phyloP scores from a whole-genome alignment of 2,888 invertebrate species.

The Tromatobia lineatoria region DNA sequence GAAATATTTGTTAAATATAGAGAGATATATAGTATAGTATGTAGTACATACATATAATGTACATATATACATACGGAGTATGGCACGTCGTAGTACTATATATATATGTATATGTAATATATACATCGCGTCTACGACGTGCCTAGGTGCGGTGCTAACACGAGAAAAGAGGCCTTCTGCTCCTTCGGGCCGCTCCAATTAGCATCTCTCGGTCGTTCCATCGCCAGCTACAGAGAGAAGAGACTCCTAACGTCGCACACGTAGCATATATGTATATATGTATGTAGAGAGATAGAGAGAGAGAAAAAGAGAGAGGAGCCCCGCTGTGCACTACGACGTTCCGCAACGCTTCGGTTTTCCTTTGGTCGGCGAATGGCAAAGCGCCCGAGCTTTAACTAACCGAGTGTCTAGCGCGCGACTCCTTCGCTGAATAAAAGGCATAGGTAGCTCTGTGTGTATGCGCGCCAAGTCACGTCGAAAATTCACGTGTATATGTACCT shows the following conservation, averaged over 20 bases:
- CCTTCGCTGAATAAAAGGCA: constrained; percentile 47
- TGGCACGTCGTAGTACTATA: not conserved
- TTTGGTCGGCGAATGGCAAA: constrained; percentile 61
- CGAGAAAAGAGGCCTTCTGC: constrained; percentile 59
- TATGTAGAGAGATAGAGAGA: not conserved
- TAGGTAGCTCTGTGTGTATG: not conserved
- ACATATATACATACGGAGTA: too few species aligned
- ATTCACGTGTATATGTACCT: constrained; percentile 17
- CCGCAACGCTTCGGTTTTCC: constrained; percentile 48
- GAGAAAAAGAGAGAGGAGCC: not conserved
- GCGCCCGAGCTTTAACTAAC: constrained; percentile 61
- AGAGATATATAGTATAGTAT: too few species aligned
- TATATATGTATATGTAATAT: constrained; percentile 8
- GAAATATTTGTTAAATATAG: too few species aligned
- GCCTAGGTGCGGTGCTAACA: constrained; percentile 55
- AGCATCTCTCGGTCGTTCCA: constrained; percentile 75
- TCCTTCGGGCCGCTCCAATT: constrained; percentile 81
- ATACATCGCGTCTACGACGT: constrained; percentile 26
- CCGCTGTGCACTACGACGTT: constrained; percentile 34
- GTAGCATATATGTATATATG: not conserved
- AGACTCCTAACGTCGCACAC: constrained; percentile 16
- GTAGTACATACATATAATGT: too few species aligned
- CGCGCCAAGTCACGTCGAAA: constrained; percentile 12
- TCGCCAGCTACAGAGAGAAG: constrained; percentile 23
- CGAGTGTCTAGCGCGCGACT: constrained; percentile 46